Conservation (phyloP, 2,797 vertebrate species). For the Adrianichthys oophorus region DNA sequence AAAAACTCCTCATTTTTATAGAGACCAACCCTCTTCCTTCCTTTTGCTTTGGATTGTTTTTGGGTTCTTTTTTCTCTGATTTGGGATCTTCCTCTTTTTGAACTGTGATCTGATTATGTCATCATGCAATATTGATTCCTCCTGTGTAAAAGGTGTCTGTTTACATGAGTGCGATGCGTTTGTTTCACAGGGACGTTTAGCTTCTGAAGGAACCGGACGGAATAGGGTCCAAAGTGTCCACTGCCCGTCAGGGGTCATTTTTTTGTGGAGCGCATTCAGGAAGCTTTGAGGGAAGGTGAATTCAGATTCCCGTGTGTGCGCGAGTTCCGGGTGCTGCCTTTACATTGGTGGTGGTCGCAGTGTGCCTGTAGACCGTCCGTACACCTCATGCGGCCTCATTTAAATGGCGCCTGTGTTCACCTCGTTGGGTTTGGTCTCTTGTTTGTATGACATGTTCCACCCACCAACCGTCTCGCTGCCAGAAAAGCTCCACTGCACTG, state of each 20-base stretch:
- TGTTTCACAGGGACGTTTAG: constrained; percentile 67
- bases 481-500: constrained; percentile 80
- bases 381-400: constrained; percentile 57
- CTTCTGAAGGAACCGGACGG: constrained; percentile 61
- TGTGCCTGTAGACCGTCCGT: constrained; percentile 28
- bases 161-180: constrained; percentile 77
- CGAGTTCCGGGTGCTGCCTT: constrained; percentile 72
- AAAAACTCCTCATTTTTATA: constrained; percentile 86
- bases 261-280: constrained; percentile 47
- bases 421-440: constrained; percentile 49
- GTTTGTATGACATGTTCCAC: constrained; percentile 59
- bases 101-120: constrained; percentile 86
- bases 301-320: constrained; percentile 57
- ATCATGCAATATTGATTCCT: constrained; percentile 86
- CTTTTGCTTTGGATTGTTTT: constrained; percentile 60
- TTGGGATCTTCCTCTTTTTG: constrained; percentile 85
- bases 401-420: constrained; percentile 43
- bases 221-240: constrained; percentile 55
- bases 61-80: constrained; percentile 58
- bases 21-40: constrained; percentile 78
- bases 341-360: constrained; percentile 52
- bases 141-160: constrained; percentile 83
- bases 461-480: constrained; percentile 68
- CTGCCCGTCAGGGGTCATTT: constrained; percentile 58
- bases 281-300: constrained; percentile 55